Percentiles rank a stretch among this genome's conserved stretches.
Conservation (phyloP, 2,113 vertebrate genomes). For the Sebastes fasciatus region DNA sequence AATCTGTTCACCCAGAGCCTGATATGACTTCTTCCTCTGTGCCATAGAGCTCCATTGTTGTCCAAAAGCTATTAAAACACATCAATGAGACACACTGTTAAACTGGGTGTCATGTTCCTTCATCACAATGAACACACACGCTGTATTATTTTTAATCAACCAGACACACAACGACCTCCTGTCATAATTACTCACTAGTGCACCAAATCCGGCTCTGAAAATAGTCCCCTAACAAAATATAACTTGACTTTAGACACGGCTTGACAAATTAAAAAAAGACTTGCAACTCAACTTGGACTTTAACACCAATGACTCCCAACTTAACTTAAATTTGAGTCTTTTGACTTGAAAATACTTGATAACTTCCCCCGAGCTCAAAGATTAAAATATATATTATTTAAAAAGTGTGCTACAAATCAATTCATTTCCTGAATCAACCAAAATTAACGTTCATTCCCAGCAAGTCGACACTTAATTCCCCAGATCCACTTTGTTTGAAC, state of each 20-base stretch:
- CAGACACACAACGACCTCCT: background rate
- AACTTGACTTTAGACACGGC: no score
- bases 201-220: background rate
- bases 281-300: no score
- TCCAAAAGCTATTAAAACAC: background rate
- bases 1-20: background rate
- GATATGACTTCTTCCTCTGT: background rate
- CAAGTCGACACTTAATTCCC: background rate
- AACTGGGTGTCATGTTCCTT: background rate
- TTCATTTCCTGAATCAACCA: background rate
- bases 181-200: background rate
- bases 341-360: no score
- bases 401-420: background rate
- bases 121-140: background rate
- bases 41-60: background rate
- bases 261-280: no score
- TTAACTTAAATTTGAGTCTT: no score
- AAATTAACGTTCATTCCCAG: background rate
- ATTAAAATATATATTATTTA: no score
- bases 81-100: slow-evolving; percentile 1
- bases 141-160: background rate
- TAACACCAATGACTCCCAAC: no score
- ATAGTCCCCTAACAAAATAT: background rate
- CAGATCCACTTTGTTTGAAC: background rate
- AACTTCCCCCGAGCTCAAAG: no score